Evolutionary conservation across 2,797 vertebrate species (phyloP), one percentile per base, ranked within the genome.

Genomic region (Sebastes oblongus): DNA sequence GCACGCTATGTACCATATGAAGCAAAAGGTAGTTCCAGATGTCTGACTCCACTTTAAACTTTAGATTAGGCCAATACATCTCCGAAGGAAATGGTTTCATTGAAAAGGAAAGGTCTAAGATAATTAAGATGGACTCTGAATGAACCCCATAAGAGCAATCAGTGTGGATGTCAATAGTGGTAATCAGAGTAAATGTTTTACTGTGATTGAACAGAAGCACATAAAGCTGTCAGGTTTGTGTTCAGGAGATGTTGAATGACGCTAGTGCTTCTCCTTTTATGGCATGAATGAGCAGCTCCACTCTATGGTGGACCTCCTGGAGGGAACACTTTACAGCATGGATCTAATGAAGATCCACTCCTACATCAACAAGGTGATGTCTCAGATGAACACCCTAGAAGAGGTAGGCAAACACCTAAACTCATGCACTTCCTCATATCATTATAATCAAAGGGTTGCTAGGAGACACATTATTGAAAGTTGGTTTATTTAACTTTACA

Each of bases 271-370:
- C 66, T 88, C 8, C 22, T 87, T 91, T 86, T 81, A 80, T 90
- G 79, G 79, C 56, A 30, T 74, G 79, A 61, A 76, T 66, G 20
- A 62, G 4, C 94, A 99, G 98, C 96, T 99, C 80, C 98, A 99
- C 81, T 97, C 98, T 6, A 97, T 99, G 96, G 97, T 98, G 88
- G 98, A 99, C 80, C 96, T 99, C 50, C 95, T 99, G 2, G 97
- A 99, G 91, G 98, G 98, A 55, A 97, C 98, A 0, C 93, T 99
- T 27, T 99, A 97, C 94, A 99, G 97, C 92, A 96, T 99, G 97
- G 98, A 99, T 86, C 94, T 99, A 75, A 93, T 99, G 96, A 99
- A 98, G 91, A 97, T 99, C 39, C 98, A 99, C 72, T 97, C 98
- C 58, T 99, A 99, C 88, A 96, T 99, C 93, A 97, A 93, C 92